Percentiles rank a stretch among this genome's conserved stretches.
These are phyloP conservation scores for Anolis apletophallus DNA, from an alignment of 2,797 vertebrate genomes.

Conservation along the genomic window DNA sequence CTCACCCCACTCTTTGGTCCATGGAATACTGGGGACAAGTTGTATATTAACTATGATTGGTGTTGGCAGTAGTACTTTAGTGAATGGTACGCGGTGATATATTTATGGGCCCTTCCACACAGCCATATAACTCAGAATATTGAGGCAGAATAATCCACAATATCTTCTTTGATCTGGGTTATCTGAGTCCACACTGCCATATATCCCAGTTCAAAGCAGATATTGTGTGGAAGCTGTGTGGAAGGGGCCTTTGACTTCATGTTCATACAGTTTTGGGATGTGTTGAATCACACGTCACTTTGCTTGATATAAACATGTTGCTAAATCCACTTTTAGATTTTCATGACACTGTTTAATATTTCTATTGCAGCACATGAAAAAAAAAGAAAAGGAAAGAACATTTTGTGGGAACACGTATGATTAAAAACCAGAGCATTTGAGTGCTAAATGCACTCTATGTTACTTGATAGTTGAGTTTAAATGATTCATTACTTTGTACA, in stretches of 20 bases:
- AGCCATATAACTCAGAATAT: no score
- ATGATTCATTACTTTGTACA: slow-evolving; percentile 32
- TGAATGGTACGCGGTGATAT: neutral
- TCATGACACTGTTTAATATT: neutral
- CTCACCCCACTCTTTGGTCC: no score
- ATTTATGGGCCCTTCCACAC: neutral
- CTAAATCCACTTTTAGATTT: neutral
- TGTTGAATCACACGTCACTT: neutral
- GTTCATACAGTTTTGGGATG: neutral
- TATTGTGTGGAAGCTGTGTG: no score
- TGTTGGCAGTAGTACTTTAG: neutral
- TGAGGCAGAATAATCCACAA: no score
- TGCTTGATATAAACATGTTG: neutral
- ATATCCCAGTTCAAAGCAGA: no score
- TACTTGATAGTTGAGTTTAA: slow-evolving; percentile 40
- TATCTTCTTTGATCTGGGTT: no score
- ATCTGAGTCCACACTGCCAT: no score
- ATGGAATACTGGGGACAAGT: no score
- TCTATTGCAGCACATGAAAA: neutral
- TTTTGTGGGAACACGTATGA: fast-evolving
- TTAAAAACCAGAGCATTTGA: slow-evolving; percentile 31
- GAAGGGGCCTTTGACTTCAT: neutral
- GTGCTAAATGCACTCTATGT: slow-evolving; percentile 1
- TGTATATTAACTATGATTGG: no score
- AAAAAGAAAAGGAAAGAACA: fast-evolving